These are phyloP conservation scores for Zaprionus bogoriensis DNA, from an alignment of 2,888 invertebrate genomes.

Conservation along the genomic window DNA sequence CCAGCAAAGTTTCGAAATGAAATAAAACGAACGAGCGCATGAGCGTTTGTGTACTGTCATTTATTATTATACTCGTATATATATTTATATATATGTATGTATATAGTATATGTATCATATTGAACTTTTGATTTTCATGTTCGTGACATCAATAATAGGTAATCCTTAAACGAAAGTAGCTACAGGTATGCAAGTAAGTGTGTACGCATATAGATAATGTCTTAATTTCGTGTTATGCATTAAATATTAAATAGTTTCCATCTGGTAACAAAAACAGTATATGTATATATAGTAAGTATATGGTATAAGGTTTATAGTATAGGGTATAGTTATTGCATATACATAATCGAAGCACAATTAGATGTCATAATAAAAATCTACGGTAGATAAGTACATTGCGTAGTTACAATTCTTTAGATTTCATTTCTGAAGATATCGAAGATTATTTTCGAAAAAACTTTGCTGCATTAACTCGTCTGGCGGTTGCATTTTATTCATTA, in stretches of 20 bases:
- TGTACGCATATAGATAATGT: conserved; percentile 61
- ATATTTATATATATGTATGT: too few relatives aligned
- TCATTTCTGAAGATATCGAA: conserved; percentile 13
- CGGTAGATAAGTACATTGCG: conserved; percentile 37
- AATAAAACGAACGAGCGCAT: conserved; percentile 32
- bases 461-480: conserved; percentile 8
- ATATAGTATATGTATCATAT: background rate
- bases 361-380: conserved; percentile 70
- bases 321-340: conserved; percentile 21
- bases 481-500: conserved; percentile 14
- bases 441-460: background rate
- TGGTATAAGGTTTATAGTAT: background rate
- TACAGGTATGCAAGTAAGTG: conserved; percentile 31
- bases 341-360: conserved; percentile 66
- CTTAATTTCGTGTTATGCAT: conserved; percentile 43
- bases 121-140: conserved; percentile 7
- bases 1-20: background rate
- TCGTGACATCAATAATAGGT: conserved; percentile 40
- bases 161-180: conserved; percentile 40
- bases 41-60: conserved; percentile 59
- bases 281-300: conserved; percentile 28
- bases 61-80: conserved; percentile 31
- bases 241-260: conserved; percentile 31
- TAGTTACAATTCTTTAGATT: conserved; percentile 10
- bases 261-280: conserved; percentile 36